Evolutionary conservation across 2,113 vertebrate species (phyloP).

Genomic region (Synchiropus splendidus): DNA sequence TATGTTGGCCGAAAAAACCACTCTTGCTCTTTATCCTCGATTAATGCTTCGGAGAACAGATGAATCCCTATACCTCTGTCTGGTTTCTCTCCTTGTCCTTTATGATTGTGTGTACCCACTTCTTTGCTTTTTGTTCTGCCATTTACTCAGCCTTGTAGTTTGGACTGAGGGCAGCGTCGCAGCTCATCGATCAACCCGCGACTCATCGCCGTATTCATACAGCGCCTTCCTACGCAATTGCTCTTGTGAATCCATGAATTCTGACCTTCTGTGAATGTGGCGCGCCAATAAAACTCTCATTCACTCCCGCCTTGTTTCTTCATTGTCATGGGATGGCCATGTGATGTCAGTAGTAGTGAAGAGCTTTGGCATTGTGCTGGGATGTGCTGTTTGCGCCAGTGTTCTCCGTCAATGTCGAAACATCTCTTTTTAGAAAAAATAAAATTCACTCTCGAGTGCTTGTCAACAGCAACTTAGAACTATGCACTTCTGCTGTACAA

Average conservation of each 20-base stretch:
- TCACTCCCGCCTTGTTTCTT: conserved; percentile 36
- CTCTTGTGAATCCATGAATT: conserved; percentile 45
- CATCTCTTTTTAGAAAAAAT: conserved; percentile 43
- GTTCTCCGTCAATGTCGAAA: conserved; percentile 56
- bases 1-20: conserved; percentile 41
- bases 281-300: conserved; percentile 51
- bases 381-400: conserved; percentile 57
- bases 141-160: conserved; percentile 55
- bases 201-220: conserved; percentile 30
- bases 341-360: conserved; percentile 53
- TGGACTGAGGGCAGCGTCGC: conserved; percentile 39
- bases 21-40: conserved; percentile 47
- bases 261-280: conserved; percentile 57
- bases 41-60: conserved; percentile 44
- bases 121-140: conserved; percentile 34
- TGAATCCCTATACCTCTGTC: conserved; percentile 41
- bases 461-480: conserved; percentile 43
- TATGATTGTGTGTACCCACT: conserved; percentile 18
- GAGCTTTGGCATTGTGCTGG: conserved; percentile 60
- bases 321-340: conserved; percentile 52
- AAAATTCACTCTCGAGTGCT: conserved; percentile 50
- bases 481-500: conserved; percentile 18
- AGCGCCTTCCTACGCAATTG: conserved; percentile 37
- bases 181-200: conserved; percentile 44
- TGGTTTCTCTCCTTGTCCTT: conserved; percentile 32